These are phyloP conservation scores for Oncorhynchus tshawytscha DNA, from an alignment of 2,113 vertebrate species.

Conservation along the genomic window DNA sequence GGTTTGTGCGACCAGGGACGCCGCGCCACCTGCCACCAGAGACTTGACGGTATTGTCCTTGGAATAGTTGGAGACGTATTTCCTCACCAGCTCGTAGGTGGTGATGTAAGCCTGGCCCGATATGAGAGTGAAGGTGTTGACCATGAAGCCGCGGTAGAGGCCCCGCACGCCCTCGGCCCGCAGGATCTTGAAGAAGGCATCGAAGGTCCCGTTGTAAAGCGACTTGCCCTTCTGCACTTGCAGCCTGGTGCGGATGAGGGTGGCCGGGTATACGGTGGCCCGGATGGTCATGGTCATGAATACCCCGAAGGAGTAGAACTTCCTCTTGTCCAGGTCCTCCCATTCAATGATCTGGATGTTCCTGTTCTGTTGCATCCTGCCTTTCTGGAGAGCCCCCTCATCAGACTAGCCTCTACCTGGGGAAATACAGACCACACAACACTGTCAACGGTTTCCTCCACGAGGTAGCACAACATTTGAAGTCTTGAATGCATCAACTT, in stretches of 20 bases:
- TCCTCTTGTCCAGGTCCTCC: constrained; percentile 97
- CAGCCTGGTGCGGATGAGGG: constrained; percentile 88
- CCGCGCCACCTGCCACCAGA: constrained; percentile 87
- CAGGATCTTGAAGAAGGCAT: constrained; percentile 92
- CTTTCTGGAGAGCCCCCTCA: constrained; percentile 37
- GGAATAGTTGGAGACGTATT: constrained; percentile 83
- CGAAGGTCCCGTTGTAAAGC: constrained; percentile 87
- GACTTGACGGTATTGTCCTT: constrained; percentile 91
- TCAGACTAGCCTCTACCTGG: constrained; percentile 48
- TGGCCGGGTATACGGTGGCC: constrained; percentile 90
- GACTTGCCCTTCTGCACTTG: constrained; percentile 94
- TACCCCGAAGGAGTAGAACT: constrained; percentile 91
- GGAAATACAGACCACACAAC: not conserved
- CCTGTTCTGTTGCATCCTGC: constrained; percentile 75
- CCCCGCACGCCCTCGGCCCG: constrained; percentile 80
- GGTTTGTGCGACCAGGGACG: constrained; percentile 94
- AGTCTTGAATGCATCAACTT: not conserved
- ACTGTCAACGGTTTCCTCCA: not conserved
- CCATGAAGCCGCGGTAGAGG: constrained; percentile 92
- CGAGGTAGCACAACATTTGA: not conserved
- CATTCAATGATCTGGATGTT: constrained; percentile 96
- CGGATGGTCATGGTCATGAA: constrained; percentile 95
- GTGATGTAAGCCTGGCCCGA: constrained; percentile 95
- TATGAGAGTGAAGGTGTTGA: constrained; percentile 91
- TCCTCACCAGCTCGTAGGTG: constrained; percentile 91